A percentile compares a stretch with the other conserved stretches of the same genome.
Conservation (phyloP, 2,797 vertebrate genomes). For the Knipowitschia caucasica region DNA sequence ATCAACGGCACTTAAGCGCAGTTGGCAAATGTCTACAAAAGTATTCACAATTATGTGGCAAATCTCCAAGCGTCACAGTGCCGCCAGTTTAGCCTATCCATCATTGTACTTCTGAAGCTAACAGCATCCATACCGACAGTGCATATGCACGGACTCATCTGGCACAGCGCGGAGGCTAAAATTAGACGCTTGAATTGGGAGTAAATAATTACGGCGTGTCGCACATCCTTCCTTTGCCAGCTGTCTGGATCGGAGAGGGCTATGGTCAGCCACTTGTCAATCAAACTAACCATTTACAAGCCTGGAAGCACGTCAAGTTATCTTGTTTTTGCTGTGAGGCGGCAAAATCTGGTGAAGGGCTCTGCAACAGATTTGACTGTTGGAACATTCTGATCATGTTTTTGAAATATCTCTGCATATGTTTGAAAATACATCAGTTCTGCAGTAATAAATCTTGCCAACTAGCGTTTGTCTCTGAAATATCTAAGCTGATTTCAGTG, state of each 20-base stretch:
- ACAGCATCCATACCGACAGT: neutral
- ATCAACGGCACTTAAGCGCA: slow-evolving; percentile 8
- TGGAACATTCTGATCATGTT: neutral
- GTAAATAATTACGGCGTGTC: slow-evolving; percentile 12
- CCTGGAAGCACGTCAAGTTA: slow-evolving; percentile 6
- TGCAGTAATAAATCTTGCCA: too few relatives aligned
- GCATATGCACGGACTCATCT: neutral
- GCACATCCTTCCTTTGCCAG: slow-evolving; percentile 9
- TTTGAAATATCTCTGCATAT: neutral
- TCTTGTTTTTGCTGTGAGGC: neutral
- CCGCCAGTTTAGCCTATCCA: neutral
- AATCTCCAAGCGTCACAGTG: neutral
- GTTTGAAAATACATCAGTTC: neutral
- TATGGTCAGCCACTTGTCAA: slow-evolving; percentile 9
- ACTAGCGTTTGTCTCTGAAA: too few relatives aligned
- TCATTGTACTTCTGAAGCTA: slow-evolving; percentile 6
- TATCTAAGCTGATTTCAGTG: too few relatives aligned
- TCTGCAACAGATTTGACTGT: neutral
- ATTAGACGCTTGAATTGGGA: slow-evolving; percentile 9
- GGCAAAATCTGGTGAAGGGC: neutral
- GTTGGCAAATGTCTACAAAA: neutral
- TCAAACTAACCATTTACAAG: neutral
- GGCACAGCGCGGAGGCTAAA: neutral
- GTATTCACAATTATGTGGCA: slow-evolving; percentile 4
- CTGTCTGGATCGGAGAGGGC: slow-evolving; percentile 9